Evolutionary conservation across 1,140 invertebrate species (phyloP), one percentile per base, ranked within the genome.

Genomic region (Andricus grossulariae): DNA sequence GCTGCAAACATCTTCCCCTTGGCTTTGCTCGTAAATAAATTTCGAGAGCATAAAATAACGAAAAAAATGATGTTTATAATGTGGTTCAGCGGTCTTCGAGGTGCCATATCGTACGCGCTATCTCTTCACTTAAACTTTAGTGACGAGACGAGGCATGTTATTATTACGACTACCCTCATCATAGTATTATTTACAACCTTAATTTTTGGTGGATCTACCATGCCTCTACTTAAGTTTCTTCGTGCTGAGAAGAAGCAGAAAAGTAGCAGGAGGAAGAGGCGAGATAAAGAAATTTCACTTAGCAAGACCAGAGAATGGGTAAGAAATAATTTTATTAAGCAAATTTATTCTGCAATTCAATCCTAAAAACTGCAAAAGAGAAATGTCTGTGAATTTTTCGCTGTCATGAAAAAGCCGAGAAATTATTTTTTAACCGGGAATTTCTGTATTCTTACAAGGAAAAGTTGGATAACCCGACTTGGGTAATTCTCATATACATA

Each of bases 41-140:
- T 99, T 91, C 94, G 98, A 45, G 97, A 99, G 88, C 98, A 99
- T 92, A 98, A 98, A 91, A 99, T 99, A 70, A 99, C 98, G 0
- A 96, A 95, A 86, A 98, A 98, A 91, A 99, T 99, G 97, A 98
- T 99, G 95, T 99, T 99, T 86, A 99, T 99, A 66, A 99, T 99
- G 98, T 99, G 98, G 98, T 99, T 99, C 87, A 99, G 97, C 90
- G 97, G 97, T 66, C 92, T 99, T 77, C 93, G 98, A 57, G 99
- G 99, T 50, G 99, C 98, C 16, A 99, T 99, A 90, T 98, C 98
- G 0, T 99, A 99, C 92, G 98, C 98, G 6, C 92, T 99, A 0
- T 98, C 98, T 12, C 93, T 99, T 50, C 98, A 99, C 93, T 93
- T 99, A 78, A 97, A 99, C 83, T 96, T 99, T 88, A 97, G 96